A percentile compares a stretch with the other conserved stretches of the same genome.
Evolutionary conservation across 2,797 vertebrate genomes (phyloP).

Genomic region (Ptychobarbus kaznakovi): DNA sequence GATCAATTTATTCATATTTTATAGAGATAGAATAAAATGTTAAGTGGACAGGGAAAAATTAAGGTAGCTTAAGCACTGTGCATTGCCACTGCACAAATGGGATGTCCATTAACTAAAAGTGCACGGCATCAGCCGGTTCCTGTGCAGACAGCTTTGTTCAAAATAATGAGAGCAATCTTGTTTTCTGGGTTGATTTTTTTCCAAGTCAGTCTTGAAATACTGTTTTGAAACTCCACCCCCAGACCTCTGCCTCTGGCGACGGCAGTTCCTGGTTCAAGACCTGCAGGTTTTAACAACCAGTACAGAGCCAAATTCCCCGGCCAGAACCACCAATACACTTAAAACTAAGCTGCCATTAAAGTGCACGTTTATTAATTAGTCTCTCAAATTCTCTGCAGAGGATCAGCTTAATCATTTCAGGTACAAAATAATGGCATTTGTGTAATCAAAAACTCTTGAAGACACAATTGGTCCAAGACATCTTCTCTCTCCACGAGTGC

Average conservation of each 20-base stretch:
- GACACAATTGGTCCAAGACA: neutral
- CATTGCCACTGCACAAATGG: neutral
- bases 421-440: neutral
- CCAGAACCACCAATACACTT: neutral
- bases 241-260: neutral
- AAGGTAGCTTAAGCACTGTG: neutral
- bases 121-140: neutral
- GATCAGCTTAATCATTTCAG: constrained; percentile 2
- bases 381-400: neutral
- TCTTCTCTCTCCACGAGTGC: neutral
- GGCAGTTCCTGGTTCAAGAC: neutral
- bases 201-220: neutral
- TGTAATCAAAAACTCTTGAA: neutral
- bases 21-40: neutral
- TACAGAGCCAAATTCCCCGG: neutral
- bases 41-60: neutral
- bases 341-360: constrained; percentile 7
- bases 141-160: constrained; percentile 20
- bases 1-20: neutral
- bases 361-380: neutral
- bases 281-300: neutral
- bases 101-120: neutral
- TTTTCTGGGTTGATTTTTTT: neutral
- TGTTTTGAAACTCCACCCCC: neutral
- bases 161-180: neutral